Percentiles rank a stretch among this genome's conserved stretches.
These are phyloP conservation scores for Eriocheir sinensis DNA, from an alignment of 1,140 invertebrate genomes.

Conservation along the genomic window DNA sequence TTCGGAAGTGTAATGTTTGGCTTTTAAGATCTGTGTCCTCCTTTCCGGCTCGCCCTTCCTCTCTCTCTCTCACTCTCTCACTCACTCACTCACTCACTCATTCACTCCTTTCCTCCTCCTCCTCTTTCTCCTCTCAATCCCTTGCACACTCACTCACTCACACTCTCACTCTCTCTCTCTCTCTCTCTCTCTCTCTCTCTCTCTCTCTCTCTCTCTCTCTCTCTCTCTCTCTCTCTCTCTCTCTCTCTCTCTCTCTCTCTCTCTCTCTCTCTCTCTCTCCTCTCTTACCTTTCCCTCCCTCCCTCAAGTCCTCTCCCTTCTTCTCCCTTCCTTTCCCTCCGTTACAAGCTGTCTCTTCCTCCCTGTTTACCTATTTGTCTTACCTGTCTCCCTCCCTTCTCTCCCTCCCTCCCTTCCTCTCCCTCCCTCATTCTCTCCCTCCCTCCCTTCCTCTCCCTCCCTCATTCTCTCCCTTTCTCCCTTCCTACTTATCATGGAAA, in stretches of 20 bases:
- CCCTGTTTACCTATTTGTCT: neutral
- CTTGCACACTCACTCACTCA: too few species aligned
- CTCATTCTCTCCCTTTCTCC: too few species aligned
- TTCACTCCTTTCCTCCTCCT: neutral
- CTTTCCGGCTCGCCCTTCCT: neutral
- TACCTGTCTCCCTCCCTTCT: neutral
- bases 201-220: neutral
- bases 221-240: too few species aligned
- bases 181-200: neutral
- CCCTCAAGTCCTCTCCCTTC: neutral
- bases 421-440: too few species aligned
- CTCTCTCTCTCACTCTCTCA: neutral
- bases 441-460: too few species aligned
- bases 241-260: neutral
- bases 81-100: neutral
- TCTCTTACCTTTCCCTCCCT: neutral
- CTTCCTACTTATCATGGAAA: too few species aligned
- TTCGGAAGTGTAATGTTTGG: neutral
- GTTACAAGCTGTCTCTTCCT: neutral
- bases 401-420: too few species aligned
- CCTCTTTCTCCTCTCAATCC: too few species aligned
- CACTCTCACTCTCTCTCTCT: too few species aligned
- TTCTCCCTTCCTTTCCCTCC: neutral
- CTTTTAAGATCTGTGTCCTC: neutral
- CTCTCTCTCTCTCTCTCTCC: neutral